These are phyloP conservation scores for Poecilia velifera DNA, from an alignment of 2,797 vertebrate species.

Conservation along the genomic window DNA sequence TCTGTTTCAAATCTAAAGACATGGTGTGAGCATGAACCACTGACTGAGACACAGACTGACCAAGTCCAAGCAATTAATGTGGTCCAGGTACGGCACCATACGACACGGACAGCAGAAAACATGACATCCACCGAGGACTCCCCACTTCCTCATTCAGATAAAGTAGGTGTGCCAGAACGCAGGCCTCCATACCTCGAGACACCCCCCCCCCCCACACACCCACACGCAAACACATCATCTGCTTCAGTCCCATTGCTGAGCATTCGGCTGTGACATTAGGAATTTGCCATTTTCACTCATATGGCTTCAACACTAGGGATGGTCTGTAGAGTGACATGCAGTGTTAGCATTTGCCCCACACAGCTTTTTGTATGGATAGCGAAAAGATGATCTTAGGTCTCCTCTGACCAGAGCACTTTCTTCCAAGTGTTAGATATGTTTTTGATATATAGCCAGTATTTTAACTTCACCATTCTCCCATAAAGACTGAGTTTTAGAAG, in stretches of 20 bases:
- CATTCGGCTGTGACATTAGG: neutral
- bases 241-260: neutral
- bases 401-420: neutral
- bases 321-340: neutral
- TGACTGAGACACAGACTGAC: neutral
- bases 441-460: neutral
- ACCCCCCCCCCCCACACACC: too few relatives aligned
- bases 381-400: neutral
- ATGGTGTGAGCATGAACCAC: neutral
- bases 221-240: too few relatives aligned
- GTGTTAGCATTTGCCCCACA: neutral
- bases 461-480: neutral
- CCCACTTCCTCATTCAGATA: neutral
- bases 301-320: neutral
- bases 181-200: neutral
- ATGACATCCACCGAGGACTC: neutral
- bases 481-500: neutral
- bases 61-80: neutral
- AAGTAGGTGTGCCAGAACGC: neutral
- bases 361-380: neutral
- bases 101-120: neutral
- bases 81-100: neutral
- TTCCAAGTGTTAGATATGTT: neutral
- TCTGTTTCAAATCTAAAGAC: neutral
- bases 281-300: neutral